Base-by-base conservation (phyloP, 2,888 invertebrate genomes). In the Clanis bilineata region DNA sequence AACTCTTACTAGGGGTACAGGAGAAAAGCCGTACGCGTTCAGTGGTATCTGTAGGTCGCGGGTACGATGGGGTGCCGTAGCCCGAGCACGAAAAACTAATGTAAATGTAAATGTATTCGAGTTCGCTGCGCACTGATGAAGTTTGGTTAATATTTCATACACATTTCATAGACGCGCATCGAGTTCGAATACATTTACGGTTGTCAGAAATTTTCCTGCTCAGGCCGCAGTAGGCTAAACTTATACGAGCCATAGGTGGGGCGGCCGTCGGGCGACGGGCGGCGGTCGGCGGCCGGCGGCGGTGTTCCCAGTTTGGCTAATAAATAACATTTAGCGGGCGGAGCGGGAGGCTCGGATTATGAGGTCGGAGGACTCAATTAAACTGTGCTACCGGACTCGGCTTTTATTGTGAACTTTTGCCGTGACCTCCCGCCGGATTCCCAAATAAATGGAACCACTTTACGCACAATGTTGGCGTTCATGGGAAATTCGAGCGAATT, bases 311-410 rank as follows among this genome's bases (percentile, higher is more conserved):
- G 83, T 86, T 83, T 77, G 83, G 84, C 83, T 87, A 88, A 89
- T 90, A 90, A 90, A 90, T 90, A 90, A 90, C 89, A 88, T 88
- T 88, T 86, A 86, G 87, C 85, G 86, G 86, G 85, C 73, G 83
- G 85, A 79, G 82, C 81, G 83, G 79, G 82, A 79, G 82, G 82
- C 72, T 67, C 80, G 87, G 88, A 88, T 90, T 90, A 90, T 90
- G 89, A 90, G 90, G 90, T 90, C 87, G 88, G 83, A 88, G 88
- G 88, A 91, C 88, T 91, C 90, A 90, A 91, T 91, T 91, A 91
- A 91, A 90, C 83, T 82, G 86, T 82, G 88, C 88, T 88, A 84
- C 89, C 83, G 88, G 87, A 84, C 85, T 88, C 87, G 76, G 85
- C 83, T 87, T 88, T 89, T 87, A 88, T 87, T 88, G 88, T 88